phyloP scores from a whole-genome alignment of 2,797 vertebrate species.

The Argyrosomus regius region DNA sequence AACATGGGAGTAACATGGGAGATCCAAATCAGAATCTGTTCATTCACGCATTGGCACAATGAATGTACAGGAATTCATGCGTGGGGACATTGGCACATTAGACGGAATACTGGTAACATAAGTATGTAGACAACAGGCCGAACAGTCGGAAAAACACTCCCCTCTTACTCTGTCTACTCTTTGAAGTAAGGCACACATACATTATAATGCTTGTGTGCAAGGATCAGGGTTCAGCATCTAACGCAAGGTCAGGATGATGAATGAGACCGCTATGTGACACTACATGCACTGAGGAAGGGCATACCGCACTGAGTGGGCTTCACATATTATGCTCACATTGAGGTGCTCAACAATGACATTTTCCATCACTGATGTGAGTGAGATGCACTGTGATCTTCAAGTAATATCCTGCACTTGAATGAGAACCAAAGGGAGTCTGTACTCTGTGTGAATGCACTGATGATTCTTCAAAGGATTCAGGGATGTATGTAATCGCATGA shows the following conservation, averaged over 20 bases:
- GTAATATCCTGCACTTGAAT: conserved; percentile 35
- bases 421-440: not conserved
- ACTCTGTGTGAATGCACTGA: conserved; percentile 17
- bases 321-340: conserved; percentile 29
- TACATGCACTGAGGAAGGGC: conserved; percentile 32
- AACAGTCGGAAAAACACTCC: not conserved
- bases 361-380: conserved; percentile 30
- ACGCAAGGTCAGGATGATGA: conserved; percentile 60
- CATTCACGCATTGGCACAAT: conserved; percentile 21
- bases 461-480: conserved; percentile 18
- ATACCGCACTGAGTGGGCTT: conserved; percentile 17
- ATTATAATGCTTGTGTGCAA: conserved; percentile 20
- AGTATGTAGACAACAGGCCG: not conserved
- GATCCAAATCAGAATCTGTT: conserved; percentile 47
- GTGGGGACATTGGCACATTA: not conserved
- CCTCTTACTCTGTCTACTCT: conserved; percentile 1
- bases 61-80: conserved; percentile 27
- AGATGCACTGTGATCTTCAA: conserved; percentile 33
- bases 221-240: conserved; percentile 52
- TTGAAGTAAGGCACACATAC: conserved; percentile 23
- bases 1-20: conserved; percentile 59
- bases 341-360: conserved; percentile 36
- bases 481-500: not conserved
- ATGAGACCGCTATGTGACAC: conserved; percentile 59
- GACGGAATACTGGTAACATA: not conserved